Conservation (phyloP, 2,113 vertebrate genomes). For the Menura novaehollandiae region DNA sequence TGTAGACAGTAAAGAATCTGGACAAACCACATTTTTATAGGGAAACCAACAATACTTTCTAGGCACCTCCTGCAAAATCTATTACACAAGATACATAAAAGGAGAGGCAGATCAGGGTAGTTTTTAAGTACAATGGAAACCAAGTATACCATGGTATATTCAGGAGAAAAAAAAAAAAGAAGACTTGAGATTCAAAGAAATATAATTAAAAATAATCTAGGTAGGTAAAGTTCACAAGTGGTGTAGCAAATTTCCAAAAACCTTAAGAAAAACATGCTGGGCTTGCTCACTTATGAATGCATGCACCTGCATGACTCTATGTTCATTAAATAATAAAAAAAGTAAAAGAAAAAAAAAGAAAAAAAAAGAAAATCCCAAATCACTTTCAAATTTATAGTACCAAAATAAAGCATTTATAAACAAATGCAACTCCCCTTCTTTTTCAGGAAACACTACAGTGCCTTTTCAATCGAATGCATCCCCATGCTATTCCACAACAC, state of each 20-base stretch:
- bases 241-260: not conserved
- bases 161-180: not conserved
- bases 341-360: not conserved
- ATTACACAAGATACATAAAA: slow-evolving; percentile 70
- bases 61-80: slow-evolving; percentile 65
- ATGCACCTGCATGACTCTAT: slow-evolving; percentile 38
- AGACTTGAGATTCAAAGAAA: not conserved
- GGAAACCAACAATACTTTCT: slow-evolving; percentile 72
- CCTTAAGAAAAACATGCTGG: slow-evolving; percentile 63
- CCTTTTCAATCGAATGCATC: slow-evolving; percentile 69
- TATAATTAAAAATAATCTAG: not conserved
- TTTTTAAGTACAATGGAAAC: slow-evolving; percentile 46
- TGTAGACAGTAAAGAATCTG: slow-evolving; percentile 78
- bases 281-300: slow-evolving; percentile 46
- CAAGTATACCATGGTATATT: slow-evolving; percentile 2
- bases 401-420: slow-evolving; percentile 75
- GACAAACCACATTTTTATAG: slow-evolving; percentile 75
- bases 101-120: slow-evolving; percentile 46
- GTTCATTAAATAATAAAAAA: not conserved
- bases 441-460: slow-evolving; percentile 69
- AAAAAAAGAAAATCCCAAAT: slow-evolving; percentile 16
- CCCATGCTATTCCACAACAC: slow-evolving; percentile 74
- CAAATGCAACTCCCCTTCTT: slow-evolving; percentile 71
- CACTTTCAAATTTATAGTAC: slow-evolving; percentile 64
- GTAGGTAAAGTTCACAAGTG: not conserved